phyloP scores from a whole-genome alignment of 2,888 invertebrate genomes.

The Baccha elongata region DNA sequence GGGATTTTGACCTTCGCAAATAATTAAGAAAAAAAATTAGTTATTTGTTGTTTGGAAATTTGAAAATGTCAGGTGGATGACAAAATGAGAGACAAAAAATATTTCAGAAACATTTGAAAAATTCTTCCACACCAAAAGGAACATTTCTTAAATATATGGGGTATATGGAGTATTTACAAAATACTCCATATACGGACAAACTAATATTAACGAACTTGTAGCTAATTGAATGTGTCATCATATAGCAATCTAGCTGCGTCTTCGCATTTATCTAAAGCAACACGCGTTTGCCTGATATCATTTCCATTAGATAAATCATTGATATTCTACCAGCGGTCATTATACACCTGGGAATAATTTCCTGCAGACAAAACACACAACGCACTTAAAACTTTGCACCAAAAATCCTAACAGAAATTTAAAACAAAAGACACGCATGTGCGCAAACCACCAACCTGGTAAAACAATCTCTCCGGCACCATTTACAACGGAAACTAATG shows the following conservation, averaged over 20 bases:
- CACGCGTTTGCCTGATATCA: constrained; percentile 19
- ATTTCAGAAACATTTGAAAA: too few relatives aligned
- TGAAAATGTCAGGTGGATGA: too few relatives aligned
- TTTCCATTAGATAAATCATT: constrained; percentile 10
- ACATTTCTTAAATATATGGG: too few relatives aligned
- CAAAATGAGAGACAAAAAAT: too few relatives aligned
- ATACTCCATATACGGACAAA: neutral
- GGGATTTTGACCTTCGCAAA: too few relatives aligned
- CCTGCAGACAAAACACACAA: constrained; percentile 21
- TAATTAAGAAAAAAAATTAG: too few relatives aligned
- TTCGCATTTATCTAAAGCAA: constrained; percentile 1
- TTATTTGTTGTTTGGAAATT: too few relatives aligned
- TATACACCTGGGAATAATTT: constrained; percentile 56
- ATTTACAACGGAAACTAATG: constrained; percentile 68
- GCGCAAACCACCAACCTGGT: constrained; percentile 43
- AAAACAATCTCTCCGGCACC: constrained; percentile 53
- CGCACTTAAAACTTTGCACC: constrained; percentile 36
- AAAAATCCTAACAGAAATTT: constrained; percentile 27
- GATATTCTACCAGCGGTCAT: neutral
- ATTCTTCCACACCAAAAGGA: too few relatives aligned
- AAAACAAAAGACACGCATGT: constrained; percentile 53
- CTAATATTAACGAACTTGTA: constrained; percentile 8
- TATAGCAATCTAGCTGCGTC: constrained; percentile 37
- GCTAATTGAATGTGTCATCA: constrained; percentile 50
- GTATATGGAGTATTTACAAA: too few relatives aligned